Evolutionary conservation across 2,113 vertebrate species (phyloP).

Genomic region (Xiphophorus couchianus): DNA sequence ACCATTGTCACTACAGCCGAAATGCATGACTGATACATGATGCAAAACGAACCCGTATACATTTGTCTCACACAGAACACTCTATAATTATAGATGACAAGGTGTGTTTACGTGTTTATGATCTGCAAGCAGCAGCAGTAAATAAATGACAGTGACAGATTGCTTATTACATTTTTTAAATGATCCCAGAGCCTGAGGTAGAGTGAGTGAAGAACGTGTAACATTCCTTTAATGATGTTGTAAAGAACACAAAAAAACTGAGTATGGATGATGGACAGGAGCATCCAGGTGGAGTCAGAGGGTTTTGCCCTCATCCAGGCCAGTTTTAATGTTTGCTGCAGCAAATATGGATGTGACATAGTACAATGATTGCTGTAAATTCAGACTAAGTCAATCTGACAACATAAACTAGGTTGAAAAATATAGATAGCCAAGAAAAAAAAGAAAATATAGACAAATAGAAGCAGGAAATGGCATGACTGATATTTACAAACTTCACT

Average conservation of each 20-base stretch:
- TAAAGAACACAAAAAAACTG: constrained; percentile 9
- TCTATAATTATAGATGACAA: neutral
- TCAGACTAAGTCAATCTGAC: no score
- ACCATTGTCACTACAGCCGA: neutral
- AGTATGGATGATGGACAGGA: constrained; percentile 3
- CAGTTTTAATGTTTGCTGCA: neutral
- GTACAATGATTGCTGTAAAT: neutral
- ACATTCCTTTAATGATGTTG: constrained; percentile 32
- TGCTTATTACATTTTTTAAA: constrained; percentile 32
- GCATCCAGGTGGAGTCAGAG: neutral
- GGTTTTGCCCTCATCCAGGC: neutral
- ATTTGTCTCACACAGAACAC: neutral
- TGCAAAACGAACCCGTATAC: no score
- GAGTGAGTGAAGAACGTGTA: constrained; percentile 18
- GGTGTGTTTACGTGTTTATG: neutral
- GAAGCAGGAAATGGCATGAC: no score
- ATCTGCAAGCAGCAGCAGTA: neutral
- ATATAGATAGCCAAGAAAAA: no score
- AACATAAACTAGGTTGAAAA: no score
- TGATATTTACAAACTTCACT: no score
- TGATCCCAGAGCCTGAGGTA: constrained; percentile 33
- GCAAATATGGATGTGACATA: neutral
- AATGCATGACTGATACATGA: neutral
- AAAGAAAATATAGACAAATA: no score
- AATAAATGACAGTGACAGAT: constrained; percentile 57